These are phyloP conservation scores for Neodiprion virginianus DNA, from an alignment of 1,140 invertebrate genomes.

Conservation along the genomic window DNA sequence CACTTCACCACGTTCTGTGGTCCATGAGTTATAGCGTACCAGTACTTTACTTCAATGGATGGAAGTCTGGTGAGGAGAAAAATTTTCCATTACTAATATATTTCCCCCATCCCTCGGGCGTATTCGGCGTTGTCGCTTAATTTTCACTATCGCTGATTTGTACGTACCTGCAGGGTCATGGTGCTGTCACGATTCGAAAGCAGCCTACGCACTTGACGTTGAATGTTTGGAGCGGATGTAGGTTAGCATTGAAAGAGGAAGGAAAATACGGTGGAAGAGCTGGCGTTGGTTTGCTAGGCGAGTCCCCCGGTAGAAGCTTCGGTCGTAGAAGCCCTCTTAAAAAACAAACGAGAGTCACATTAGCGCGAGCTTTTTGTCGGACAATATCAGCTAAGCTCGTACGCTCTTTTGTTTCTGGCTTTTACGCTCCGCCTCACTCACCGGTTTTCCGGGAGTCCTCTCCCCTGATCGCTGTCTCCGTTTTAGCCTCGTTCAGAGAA, in stretches of 20 bases:
- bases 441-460: neutral
- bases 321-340: neutral
- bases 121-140: too few relatives aligned
- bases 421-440: neutral
- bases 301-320: neutral
- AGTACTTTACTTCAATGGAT: slow-evolving; percentile 66
- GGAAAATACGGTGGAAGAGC: too few relatives aligned
- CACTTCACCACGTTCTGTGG: slow-evolving; percentile 64
- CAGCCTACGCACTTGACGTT: too few relatives aligned
- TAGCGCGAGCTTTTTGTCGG: neutral
- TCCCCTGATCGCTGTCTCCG: neutral
- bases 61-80: slow-evolving; percentile 56
- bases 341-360: neutral
- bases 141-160: too few relatives aligned
- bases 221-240: too few relatives aligned
- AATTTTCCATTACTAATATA: too few relatives aligned
- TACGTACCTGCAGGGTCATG: too few relatives aligned
- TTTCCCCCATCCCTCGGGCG: too few relatives aligned
- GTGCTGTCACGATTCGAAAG: too few relatives aligned
- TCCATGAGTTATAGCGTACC: slow-evolving; percentile 66
- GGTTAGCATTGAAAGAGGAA: too few relatives aligned
- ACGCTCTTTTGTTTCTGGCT: neutral
- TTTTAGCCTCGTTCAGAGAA: slow-evolving; percentile 4
- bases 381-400: too few relatives aligned
- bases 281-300: neutral